Base-by-base conservation (phyloP, 2,888 invertebrate genomes). In the Ptychoptera contaminata region DNA sequence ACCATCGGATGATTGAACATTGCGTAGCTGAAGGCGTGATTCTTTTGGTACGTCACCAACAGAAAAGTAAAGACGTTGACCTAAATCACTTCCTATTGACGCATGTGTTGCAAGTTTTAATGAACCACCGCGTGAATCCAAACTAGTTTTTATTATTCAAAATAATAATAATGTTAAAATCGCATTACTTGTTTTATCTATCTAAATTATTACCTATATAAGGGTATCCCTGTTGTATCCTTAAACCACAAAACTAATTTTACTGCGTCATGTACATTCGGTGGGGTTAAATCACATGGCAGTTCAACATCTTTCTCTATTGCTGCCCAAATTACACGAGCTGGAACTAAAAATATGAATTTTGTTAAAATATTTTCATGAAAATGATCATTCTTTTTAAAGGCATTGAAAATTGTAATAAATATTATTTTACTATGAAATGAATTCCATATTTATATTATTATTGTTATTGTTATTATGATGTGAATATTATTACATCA, bases 211-310 rank as follows among this genome's bases (percentile, higher is more conserved):
- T 63, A 87, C 88, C 85, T 88, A 67, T 88, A 90, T 46, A 90
- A 73, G 10, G 90, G 88, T 71, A 88, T 85, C 47, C 84, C 78
- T 42, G 76, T 77, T 41, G 77, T 73, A 59, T 87, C 88, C 62
- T 87, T 88, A 72, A 88, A 90, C 90, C 90, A 90, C 48, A 91
- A 76, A 56, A 88, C 77, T 77, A 90, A 78, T 56, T 79, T 84
- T 39, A 87, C 82, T 45, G 72, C 70, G 53, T 85, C 79, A 42
- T 73, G 72, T 0, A 77, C 73, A 16, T 76, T 71, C 1, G 85
- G 77, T 32, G 81, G 76, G 42, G 77, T 76, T 51, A 90, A 73
- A 67, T 90, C 84, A 69, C 91, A 91, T 1, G 90, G 88, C 51
- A 91, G 68, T 45, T 80, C 76, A 15, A 82, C 83, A 58, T 78